Base-by-base conservation (phyloP, 2,797 vertebrate genomes). In the Rhincodon typus region DNA sequence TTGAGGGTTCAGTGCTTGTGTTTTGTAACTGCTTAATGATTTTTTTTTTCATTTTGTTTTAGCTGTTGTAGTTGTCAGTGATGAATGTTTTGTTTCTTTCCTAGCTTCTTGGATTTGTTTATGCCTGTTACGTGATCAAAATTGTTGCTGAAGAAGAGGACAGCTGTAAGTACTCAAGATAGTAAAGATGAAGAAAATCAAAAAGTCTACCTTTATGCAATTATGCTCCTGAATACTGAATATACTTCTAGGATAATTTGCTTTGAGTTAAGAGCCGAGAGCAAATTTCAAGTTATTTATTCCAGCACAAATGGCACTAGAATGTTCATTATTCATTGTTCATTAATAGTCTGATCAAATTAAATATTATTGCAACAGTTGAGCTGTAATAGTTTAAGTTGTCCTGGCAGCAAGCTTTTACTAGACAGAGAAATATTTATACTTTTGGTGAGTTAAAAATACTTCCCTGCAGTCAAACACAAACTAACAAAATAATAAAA, bases 121-220 rank as follows among this genome's bases (percentile, higher is more conserved):
- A 99, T 96, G 99, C 99, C 98, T 99, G 99, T 97, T 99, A 99
- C 96, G 99, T 99, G 97, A 98, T 99, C 98, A 99, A 99, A 98
- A 98, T 99, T 97, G 99, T 99, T 97, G 99, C 99, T 96, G 99
- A 99, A 98, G 99, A 99, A 97, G 99, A 99, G 96, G 99, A 99
- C 97, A 99, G 99, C 98, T 99, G 99, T 99, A 98, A 99, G 99
- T 99, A 97, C 97, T 91, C 67, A 66, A 46, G 25, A 87, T 95
- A 15, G 27, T 50, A 95, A 57, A 53, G 27, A 53, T 95, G 13
- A 72, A 74, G 46, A 53, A 95, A 95, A 77, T 38, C 30, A 74
- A 30, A 27, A 94, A 94, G 0, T 74, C 46, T 74, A 50, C 50
- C 53, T 46, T 70, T 50, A 46, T 27, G 8, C 38, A 94, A 70